Evolutionary conservation across 2,888 invertebrate genomes (phyloP).

Genomic region (Dicycla oo): DNA sequence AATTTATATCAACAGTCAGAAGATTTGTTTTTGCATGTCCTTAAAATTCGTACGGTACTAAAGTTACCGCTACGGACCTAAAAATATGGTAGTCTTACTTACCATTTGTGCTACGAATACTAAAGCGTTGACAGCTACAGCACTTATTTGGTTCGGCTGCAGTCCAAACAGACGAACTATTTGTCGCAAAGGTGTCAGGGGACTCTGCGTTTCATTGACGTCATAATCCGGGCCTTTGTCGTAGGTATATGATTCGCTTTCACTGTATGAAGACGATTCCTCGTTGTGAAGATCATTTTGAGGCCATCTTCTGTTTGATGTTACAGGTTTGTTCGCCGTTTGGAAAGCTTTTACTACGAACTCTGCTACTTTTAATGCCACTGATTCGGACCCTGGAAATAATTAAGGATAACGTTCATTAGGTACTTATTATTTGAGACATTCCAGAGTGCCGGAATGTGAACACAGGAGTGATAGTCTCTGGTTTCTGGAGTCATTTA

Average conservation of each 20-base stretch:
- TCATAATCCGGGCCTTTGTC: slow-evolving; percentile 74
- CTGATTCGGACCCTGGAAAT: slow-evolving; percentile 83
- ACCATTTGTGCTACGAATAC: slow-evolving; percentile 96
- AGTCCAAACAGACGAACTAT: slow-evolving; percentile 94
- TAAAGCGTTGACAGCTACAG: slow-evolving; percentile 95
- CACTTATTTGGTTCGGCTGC: slow-evolving; percentile 94
- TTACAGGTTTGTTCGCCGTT: slow-evolving; percentile 70
- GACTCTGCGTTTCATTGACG: slow-evolving; percentile 89
- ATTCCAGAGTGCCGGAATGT: neutral
- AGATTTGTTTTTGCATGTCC: neutral
- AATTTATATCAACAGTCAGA: too few species aligned
- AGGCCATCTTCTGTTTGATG: slow-evolving; percentile 65
- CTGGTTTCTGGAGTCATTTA: slow-evolving; percentile 7
- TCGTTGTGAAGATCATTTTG: slow-evolving; percentile 67
- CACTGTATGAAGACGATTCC: slow-evolving; percentile 58
- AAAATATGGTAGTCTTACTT: slow-evolving; percentile 60
- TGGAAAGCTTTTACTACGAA: slow-evolving; percentile 86
- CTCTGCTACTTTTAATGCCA: slow-evolving; percentile 86
- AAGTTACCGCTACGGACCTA: neutral
- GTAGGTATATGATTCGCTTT: slow-evolving; percentile 64
- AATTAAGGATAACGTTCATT: neutral
- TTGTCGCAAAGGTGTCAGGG: slow-evolving; percentile 80
- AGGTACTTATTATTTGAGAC: slow-evolving; percentile 12
- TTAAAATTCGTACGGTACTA: neutral
- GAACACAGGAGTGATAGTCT: neutral